Evolutionary conservation across 2,888 invertebrate genomes (phyloP).

Genomic region (Notodonta ziczac): DNA sequence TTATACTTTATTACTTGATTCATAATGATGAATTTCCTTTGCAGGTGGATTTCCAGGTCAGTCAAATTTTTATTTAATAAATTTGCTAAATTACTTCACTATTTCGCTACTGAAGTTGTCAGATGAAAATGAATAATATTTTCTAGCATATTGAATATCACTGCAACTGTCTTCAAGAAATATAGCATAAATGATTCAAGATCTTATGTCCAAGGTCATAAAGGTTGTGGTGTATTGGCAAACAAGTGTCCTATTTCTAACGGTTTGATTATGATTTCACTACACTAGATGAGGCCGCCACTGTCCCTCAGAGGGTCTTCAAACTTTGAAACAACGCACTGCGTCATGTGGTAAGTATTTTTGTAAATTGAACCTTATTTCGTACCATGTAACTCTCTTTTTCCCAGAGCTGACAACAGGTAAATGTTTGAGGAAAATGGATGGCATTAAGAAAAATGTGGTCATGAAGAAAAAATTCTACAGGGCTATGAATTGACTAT

Average conservation of each 20-base stretch:
- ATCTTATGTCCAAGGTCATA: constrained; percentile 14
- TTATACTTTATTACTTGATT: constrained; percentile 38
- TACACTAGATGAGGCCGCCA: constrained; percentile 70
- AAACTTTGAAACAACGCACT: constrained; percentile 44
- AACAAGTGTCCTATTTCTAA: constrained; percentile 54
- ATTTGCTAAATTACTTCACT: constrained; percentile 1
- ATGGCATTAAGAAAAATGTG: not conserved
- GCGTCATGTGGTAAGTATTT: constrained; percentile 63
- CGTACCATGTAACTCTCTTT: constrained; percentile 30
- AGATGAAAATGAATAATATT: not conserved
- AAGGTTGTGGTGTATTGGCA: constrained; percentile 39
- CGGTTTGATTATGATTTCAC: constrained; percentile 78
- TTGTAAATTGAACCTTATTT: constrained; percentile 20
- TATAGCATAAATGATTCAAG: constrained; percentile 18
- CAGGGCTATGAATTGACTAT: not conserved
- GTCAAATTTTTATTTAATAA: constrained; percentile 34
- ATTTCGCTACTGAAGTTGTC: not conserved
- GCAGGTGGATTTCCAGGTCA: constrained; percentile 65
- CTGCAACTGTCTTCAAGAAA: constrained; percentile 18
- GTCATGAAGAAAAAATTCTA: not conserved
- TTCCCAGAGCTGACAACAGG: constrained; percentile 41
- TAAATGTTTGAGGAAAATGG: constrained; percentile 19
- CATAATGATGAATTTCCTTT: constrained; percentile 38
- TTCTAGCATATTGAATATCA: no score
- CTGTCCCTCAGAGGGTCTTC: constrained; percentile 49